Conservation (phyloP, 2,113 vertebrate species). For the Hylia prasina region DNA sequence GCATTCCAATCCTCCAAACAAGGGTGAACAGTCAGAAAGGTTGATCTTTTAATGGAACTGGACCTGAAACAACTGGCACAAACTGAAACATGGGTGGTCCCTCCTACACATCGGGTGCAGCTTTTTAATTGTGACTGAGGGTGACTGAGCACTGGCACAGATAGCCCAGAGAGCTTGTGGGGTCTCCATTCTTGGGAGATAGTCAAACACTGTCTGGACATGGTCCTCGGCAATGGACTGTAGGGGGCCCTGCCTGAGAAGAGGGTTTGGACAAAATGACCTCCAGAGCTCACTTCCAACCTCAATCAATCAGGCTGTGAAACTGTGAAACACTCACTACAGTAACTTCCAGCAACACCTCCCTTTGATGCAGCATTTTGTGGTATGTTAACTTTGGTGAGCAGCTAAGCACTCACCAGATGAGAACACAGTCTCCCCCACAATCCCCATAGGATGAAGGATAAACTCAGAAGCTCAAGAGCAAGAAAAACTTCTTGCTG, state of each 20-base stretch:
- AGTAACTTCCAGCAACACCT: not conserved
- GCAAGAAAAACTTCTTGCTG: not conserved
- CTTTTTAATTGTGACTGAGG: not conserved
- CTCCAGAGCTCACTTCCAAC: not conserved
- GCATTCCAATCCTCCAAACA: not conserved
- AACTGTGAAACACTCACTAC: not conserved
- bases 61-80: not conserved
- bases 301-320: not conserved
- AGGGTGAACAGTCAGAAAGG: not conserved
- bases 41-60: not conserved
- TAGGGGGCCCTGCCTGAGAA: not conserved
- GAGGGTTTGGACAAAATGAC: not conserved
- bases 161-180: not conserved
- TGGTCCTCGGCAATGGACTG: fast-evolving
- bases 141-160: not conserved
- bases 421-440: not conserved
- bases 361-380: not conserved
- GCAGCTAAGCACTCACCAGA: not conserved
- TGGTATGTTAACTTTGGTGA: not conserved
- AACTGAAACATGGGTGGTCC: not conserved
- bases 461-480: not conserved
- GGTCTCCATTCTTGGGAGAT: not conserved
- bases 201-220: not conserved
- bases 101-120: fast-evolving
- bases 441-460: not conserved